Evolutionary conservation across 2,888 invertebrate species (phyloP).

Genomic region (Hylaea fasciaria): DNA sequence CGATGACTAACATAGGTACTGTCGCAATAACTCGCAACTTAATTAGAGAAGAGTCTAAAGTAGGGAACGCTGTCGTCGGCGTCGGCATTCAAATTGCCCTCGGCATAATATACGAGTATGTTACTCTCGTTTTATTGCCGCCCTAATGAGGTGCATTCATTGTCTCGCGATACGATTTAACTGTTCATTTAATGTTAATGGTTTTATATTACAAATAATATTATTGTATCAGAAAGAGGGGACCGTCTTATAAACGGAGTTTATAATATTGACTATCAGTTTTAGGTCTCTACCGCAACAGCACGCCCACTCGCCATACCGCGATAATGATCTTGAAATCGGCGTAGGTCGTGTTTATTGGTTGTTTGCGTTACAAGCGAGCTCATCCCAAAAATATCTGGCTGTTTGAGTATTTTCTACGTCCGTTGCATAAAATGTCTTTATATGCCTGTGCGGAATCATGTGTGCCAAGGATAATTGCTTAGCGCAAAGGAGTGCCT

Average conservation of each 20-base stretch:
- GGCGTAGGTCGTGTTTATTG: slow-evolving; percentile 79
- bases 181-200: slow-evolving; percentile 69
- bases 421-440: slow-evolving; percentile 42
- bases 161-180: slow-evolving; percentile 68
- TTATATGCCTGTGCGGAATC: slow-evolving; percentile 35
- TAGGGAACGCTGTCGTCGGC: slow-evolving; percentile 59
- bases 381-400: slow-evolving; percentile 51
- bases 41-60: slow-evolving; percentile 67
- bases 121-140: slow-evolving; percentile 64
- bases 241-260: slow-evolving; percentile 58
- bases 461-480: slow-evolving; percentile 47
- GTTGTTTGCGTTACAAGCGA: slow-evolving; percentile 53
- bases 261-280: slow-evolving; percentile 73
- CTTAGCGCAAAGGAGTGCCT: slow-evolving; percentile 34
- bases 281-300: slow-evolving; percentile 61
- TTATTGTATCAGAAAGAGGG: slow-evolving; percentile 52
- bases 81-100: slow-evolving; percentile 62
- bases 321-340: slow-evolving; percentile 78
- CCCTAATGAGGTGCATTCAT: slow-evolving; percentile 73
- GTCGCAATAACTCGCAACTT: slow-evolving; percentile 65
- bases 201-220: slow-evolving; percentile 58
- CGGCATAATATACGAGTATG: slow-evolving; percentile 50
- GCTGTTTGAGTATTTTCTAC: slow-evolving; percentile 41
- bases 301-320: slow-evolving; percentile 66
- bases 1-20: slow-evolving; percentile 44